Evolutionary conservation across 2,888 invertebrate species (phyloP).

Genomic region (Dasysyrphus tricinctus): DNA sequence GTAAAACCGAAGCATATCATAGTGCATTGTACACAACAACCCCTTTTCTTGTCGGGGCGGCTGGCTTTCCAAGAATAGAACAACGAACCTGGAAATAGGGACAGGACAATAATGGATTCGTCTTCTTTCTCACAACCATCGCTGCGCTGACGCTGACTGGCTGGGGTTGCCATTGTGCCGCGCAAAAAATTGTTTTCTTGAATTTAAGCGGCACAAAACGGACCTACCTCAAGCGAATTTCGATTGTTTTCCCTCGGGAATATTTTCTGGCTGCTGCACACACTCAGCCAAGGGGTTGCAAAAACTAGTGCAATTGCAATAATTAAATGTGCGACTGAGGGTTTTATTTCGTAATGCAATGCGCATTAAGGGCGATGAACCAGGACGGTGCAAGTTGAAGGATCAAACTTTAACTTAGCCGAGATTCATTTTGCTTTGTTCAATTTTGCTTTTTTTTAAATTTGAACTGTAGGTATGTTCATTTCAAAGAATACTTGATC

Average conservation of each 20-base stretch:
- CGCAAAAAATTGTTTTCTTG: slow-evolving; percentile 21
- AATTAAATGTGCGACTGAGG: slow-evolving; percentile 37
- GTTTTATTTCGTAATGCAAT: slow-evolving; percentile 38
- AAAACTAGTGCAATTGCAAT: slow-evolving; percentile 59
- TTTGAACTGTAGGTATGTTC: not conserved
- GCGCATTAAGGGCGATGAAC: slow-evolving; percentile 52
- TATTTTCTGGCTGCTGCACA: slow-evolving; percentile 52
- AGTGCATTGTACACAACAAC: slow-evolving; percentile 35
- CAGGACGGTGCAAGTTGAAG: slow-evolving; percentile 3
- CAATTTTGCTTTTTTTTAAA: not conserved
- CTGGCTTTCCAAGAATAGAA: slow-evolving; percentile 58
- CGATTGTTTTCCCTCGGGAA: slow-evolving; percentile 56
- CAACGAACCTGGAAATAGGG: slow-evolving; percentile 59
- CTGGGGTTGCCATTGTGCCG: not conserved
- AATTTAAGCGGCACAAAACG: slow-evolving; percentile 24
- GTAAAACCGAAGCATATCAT: slow-evolving; percentile 42
- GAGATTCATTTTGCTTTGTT: slow-evolving; percentile 5
- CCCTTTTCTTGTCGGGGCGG: slow-evolving; percentile 45
- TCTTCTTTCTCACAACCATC: slow-evolving; percentile 34
- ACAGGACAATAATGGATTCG: slow-evolving; percentile 49
- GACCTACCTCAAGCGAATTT: slow-evolving; percentile 68
- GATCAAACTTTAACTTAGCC: slow-evolving; percentile 8
- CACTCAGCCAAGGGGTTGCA: slow-evolving; percentile 55
- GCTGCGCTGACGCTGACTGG: not conserved
- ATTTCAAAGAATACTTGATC: not conserved